These are phyloP conservation scores for Caenorhabditis uteleia DNA, from an alignment of 2,888 invertebrate species.

Conservation along the genomic window DNA sequence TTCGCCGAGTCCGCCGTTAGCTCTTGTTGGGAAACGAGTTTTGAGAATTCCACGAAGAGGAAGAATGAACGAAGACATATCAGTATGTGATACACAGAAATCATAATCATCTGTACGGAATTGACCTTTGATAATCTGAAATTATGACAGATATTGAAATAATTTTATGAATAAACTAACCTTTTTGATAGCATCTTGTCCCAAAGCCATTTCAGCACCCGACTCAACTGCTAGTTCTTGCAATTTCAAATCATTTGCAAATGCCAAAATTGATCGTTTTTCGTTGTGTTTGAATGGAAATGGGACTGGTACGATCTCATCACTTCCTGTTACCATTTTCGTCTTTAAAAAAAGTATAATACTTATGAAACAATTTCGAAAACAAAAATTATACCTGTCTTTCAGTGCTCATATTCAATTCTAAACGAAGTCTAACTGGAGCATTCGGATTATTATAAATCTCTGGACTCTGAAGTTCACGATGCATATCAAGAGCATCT, in stretches of 20 bases:
- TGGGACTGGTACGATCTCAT: conserved; percentile 67
- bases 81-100: conserved; percentile 65
- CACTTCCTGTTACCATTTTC: conserved; percentile 62
- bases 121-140: conserved; percentile 66
- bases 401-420: conserved; percentile 81
- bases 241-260: conserved; percentile 55
- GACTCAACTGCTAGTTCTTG: conserved; percentile 64
- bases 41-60: conserved; percentile 65
- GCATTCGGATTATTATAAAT: conserved; percentile 82
- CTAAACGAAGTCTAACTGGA: conserved; percentile 78
- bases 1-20: conserved; percentile 64
- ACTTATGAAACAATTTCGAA: neutral
- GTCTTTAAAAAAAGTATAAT: conserved; percentile 46
- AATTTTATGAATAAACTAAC: conserved; percentile 12
- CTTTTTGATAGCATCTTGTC: conserved; percentile 67
- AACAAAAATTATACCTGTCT: conserved; percentile 74
- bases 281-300: conserved; percentile 66
- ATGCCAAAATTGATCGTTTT: conserved; percentile 67
- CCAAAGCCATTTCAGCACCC: conserved; percentile 67
- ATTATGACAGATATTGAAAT: conserved; percentile 3
- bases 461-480: conserved; percentile 79
- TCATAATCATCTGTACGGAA: conserved; percentile 68
- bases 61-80: conserved; percentile 61
- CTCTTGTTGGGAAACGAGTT: conserved; percentile 64
- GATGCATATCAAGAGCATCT: conserved; percentile 81